Evolutionary conservation across 2,113 vertebrate species (phyloP).

Genomic region (Aldabrachelys gigantea): DNA sequence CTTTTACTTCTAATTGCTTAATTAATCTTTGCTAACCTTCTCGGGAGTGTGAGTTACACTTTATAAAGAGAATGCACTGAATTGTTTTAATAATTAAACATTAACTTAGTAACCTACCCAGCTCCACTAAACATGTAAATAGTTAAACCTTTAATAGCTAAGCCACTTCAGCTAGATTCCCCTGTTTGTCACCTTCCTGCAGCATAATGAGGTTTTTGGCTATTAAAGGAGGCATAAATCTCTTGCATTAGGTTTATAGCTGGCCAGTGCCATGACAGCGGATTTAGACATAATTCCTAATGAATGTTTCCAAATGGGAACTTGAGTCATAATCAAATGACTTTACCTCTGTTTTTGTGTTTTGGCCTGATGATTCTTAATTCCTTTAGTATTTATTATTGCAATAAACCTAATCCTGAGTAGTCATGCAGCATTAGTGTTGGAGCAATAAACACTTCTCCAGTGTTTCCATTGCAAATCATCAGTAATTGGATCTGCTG

Average conservation of each 20-base stretch:
- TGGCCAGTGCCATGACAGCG: background rate
- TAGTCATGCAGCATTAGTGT: constrained; percentile 1
- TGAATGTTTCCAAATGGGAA: constrained; percentile 43
- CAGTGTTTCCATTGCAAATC: constrained; percentile 34
- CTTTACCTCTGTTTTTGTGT: constrained; percentile 27
- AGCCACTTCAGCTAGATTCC: background rate
- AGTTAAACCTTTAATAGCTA: constrained; percentile 26
- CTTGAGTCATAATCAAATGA: constrained; percentile 48
- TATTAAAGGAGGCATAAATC: constrained; percentile 19
- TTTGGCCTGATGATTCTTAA: constrained; percentile 45
- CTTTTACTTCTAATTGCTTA: background rate
- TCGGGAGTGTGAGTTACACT: fast-evolving
- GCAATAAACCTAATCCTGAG: constrained; percentile 50
- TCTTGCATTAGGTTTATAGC: constrained; percentile 33
- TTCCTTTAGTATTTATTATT: constrained; percentile 49
- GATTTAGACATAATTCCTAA: constrained; percentile 41
- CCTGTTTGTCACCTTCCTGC: constrained; percentile 46
- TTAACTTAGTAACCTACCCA: background rate
- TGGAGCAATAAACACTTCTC: constrained; percentile 40
- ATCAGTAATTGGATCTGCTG: constrained; percentile 33
- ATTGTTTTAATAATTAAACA: constrained; percentile 21
- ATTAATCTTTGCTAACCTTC: background rate
- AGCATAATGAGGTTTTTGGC: constrained; percentile 57
- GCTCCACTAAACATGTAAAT: background rate
- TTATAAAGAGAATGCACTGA: background rate